Evolutionary conservation across 2,888 invertebrate species (phyloP).

Genomic region (Epinotia nisella): DNA sequence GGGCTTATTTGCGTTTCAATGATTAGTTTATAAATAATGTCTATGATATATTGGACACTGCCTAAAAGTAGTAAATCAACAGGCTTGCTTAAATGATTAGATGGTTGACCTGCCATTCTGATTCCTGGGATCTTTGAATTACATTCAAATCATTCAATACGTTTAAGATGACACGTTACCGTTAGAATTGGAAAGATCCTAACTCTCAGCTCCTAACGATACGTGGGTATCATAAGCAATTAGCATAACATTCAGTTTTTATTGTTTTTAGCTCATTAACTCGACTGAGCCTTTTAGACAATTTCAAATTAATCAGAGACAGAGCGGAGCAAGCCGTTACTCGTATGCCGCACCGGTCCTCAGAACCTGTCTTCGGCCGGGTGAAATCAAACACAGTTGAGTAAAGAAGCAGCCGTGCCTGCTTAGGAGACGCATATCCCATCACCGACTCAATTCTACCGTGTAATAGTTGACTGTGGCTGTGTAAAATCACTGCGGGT

Average conservation of each 20-base stretch:
- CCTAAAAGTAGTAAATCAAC: slow-evolving; percentile 29
- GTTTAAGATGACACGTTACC: slow-evolving; percentile 14
- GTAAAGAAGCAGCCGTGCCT: slow-evolving; percentile 62
- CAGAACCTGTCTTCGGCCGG: slow-evolving; percentile 65
- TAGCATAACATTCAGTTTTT: slow-evolving; percentile 30
- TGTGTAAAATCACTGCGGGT: slow-evolving; percentile 67
- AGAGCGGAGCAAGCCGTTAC: slow-evolving; percentile 40
- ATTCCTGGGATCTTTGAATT: neutral
- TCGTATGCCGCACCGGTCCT: slow-evolving; percentile 45
- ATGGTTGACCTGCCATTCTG: neutral
- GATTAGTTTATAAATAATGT: slow-evolving; percentile 36
- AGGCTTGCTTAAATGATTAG: neutral
- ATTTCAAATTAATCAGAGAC: slow-evolving; percentile 42
- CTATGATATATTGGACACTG: slow-evolving; percentile 28
- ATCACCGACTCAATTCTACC: slow-evolving; percentile 70
- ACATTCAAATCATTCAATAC: slow-evolving; percentile 10
- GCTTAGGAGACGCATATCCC: slow-evolving; percentile 60
- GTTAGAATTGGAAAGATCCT: slow-evolving; percentile 15
- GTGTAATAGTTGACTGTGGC: slow-evolving; percentile 73
- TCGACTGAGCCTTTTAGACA: slow-evolving; percentile 36
- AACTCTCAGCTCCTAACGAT: slow-evolving; percentile 18
- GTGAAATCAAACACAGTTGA: slow-evolving; percentile 68
- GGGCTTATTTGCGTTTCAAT: slow-evolving; percentile 36
- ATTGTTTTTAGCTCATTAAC: slow-evolving; percentile 33
- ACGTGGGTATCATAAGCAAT: slow-evolving; percentile 15